phyloP scores from a whole-genome alignment of 1,140 invertebrate species.

The Caenorhabditis briggsae region DNA sequence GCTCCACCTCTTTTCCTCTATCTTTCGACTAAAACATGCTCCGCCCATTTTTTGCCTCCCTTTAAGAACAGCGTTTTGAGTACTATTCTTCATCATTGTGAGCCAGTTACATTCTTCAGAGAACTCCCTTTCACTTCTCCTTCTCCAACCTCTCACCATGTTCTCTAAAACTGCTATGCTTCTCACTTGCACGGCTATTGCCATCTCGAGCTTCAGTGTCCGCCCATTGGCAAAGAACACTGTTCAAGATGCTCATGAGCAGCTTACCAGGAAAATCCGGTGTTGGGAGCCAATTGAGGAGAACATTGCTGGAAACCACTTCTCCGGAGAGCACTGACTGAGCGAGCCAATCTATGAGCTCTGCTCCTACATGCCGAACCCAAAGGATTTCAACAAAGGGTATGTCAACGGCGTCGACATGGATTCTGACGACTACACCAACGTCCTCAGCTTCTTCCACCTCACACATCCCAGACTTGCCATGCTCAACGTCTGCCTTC shows the following conservation, averaged over 20 bases:
- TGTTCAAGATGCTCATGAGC: not conserved
- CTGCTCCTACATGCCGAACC: not conserved
- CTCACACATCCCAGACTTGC: not conserved
- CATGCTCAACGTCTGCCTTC: not conserved
- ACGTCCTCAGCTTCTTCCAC: not conserved
- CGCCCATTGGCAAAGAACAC: not conserved
- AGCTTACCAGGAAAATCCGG: not conserved
- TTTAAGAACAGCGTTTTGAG: no score
- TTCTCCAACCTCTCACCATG: no score
- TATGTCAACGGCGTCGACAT: not conserved
- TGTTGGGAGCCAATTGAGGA: not conserved
- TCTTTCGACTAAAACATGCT: no score
- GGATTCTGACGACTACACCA: constrained; percentile 20
- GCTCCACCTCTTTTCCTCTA: no score
- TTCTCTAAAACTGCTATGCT: no score
- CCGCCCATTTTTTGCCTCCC: no score
- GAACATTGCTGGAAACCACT: not conserved
- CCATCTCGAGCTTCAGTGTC: not conserved
- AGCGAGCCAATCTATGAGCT: not conserved
- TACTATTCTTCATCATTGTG: no score
- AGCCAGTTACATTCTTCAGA: no score
- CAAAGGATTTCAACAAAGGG: not conserved
- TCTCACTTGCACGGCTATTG: no score
- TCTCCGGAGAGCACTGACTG: not conserved
- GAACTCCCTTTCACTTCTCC: no score